Conservation (phyloP, 2,113 vertebrate species). For the Antennarius striatus region DNA sequence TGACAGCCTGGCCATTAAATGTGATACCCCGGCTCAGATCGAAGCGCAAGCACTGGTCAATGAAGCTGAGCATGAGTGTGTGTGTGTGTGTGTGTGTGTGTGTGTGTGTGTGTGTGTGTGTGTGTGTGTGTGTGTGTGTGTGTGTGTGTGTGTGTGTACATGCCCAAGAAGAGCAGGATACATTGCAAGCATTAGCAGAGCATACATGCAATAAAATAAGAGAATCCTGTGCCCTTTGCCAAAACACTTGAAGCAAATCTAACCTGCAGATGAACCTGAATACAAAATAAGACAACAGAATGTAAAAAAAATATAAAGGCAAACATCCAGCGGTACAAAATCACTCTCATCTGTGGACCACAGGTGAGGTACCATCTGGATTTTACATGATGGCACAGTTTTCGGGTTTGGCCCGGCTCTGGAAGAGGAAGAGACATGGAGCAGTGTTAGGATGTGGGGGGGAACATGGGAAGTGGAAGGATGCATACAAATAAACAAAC, state of each 20-base stretch:
- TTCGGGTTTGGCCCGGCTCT: conserved; percentile 72
- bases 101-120: not conserved
- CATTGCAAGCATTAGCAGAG: conserved; percentile 40
- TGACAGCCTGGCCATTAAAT: conserved; percentile 68
- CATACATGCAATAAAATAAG: conserved; percentile 63
- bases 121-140: not conserved
- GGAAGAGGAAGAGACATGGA: conserved; percentile 13
- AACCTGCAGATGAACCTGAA: conserved; percentile 58
- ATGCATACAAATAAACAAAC: no score
- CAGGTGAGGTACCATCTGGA: conserved; percentile 34
- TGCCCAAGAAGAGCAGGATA: conserved; percentile 26
- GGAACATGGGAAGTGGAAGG: not conserved
- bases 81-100: not conserved
- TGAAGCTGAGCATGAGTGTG: conserved; percentile 13
- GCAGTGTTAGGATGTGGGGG: conserved; percentile 2
- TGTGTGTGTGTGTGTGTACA: not conserved
- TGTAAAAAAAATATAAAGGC: conserved; percentile 37
- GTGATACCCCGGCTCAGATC: conserved; percentile 51
- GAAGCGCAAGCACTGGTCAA: conserved; percentile 50
- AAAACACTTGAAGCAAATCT: conserved; percentile 53
- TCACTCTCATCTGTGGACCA: conserved; percentile 10
- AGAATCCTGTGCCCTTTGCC: conserved; percentile 38
- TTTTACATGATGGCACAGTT: conserved; percentile 80
- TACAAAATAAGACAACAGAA: conserved; percentile 62
- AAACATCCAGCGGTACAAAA: conserved; percentile 41